These are phyloP conservation scores for Acleris holmiana DNA, from an alignment of 2,888 invertebrate genomes.

Conservation along the genomic window DNA sequence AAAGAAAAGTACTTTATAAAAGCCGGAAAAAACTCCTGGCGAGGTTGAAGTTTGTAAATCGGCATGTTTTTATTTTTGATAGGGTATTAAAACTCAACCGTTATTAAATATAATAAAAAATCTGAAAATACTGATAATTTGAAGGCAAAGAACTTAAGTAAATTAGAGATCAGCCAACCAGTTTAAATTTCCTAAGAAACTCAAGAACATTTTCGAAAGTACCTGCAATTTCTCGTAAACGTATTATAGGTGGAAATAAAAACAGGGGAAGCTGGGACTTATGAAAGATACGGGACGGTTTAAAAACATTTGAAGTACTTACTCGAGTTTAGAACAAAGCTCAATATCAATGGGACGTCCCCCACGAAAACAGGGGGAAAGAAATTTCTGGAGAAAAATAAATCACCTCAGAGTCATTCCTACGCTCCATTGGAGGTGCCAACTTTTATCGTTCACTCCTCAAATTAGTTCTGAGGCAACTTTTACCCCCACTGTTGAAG, in stretches of 20 bases:
- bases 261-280: slow-evolving; percentile 58
- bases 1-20: too few relatives aligned
- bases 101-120: slow-evolving; percentile 15
- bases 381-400: slow-evolving; percentile 76
- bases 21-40: too few relatives aligned
- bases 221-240: slow-evolving; percentile 57
- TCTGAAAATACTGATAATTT: slow-evolving; percentile 46
- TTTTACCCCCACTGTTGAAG: slow-evolving; percentile 60
- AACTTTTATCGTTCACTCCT: slow-evolving; percentile 73
- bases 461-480: slow-evolving; percentile 71
- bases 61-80: neutral
- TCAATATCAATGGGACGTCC: slow-evolving; percentile 72
- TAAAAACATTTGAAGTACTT: slow-evolving; percentile 71
- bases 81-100: slow-evolving; percentile 26
- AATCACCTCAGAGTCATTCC: slow-evolving; percentile 75
- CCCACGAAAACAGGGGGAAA: slow-evolving; percentile 55
- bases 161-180: slow-evolving; percentile 61
- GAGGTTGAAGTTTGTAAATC: too few relatives aligned
- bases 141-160: slow-evolving; percentile 57
- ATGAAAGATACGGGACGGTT: slow-evolving; percentile 65
- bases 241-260: slow-evolving; percentile 63
- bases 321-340: slow-evolving; percentile 72
- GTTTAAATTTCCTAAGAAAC: slow-evolving; percentile 57
- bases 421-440: slow-evolving; percentile 66
- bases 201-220: slow-evolving; percentile 53